A percentile compares a stretch with the other conserved stretches of the same genome.
These are phyloP conservation scores for Tenthredo mesomela DNA, from an alignment of 2,888 invertebrate genomes.

Conservation along the genomic window DNA sequence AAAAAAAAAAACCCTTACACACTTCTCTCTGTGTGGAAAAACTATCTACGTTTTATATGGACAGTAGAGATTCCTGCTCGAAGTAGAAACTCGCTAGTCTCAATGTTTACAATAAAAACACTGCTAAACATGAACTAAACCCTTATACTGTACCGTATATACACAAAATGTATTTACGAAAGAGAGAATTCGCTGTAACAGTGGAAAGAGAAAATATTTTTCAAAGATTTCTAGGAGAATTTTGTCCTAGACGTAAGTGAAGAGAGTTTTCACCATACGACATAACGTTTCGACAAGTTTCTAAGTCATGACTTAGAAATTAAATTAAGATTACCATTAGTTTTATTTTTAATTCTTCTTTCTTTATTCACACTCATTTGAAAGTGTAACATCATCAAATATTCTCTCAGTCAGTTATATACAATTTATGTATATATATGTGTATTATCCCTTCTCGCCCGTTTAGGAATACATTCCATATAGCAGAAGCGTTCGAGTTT, in stretches of 20 bases:
- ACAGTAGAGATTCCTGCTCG: not conserved
- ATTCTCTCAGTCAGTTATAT: slow-evolving; percentile 15
- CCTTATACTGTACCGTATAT: not conserved
- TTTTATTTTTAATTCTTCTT: not conserved
- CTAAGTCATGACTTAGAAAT: too few species aligned
- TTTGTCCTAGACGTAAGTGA: not conserved
- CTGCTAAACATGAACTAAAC: not conserved
- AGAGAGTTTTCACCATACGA: not conserved
- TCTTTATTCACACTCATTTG: not conserved
- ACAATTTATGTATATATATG: not conserved
- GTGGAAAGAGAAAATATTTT: slow-evolving; percentile 23
- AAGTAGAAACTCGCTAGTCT: not conserved
- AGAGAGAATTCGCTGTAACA: not conserved
- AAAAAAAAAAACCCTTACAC: not conserved
- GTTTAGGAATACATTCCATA: not conserved
- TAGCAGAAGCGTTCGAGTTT: not conserved
- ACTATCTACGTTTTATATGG: not conserved
- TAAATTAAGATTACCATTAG: not conserved
- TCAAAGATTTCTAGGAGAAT: not conserved
- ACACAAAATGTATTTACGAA: not conserved
- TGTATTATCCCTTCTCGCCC: not conserved
- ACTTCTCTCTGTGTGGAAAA: not conserved
- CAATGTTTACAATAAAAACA: slow-evolving; percentile 21
- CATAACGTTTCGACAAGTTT: not conserved
- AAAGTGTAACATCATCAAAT: not conserved